A percentile compares a stretch with the other conserved stretches of the same genome.
phyloP scores from a whole-genome alignment of 2,113 vertebrate genomes.

The Pteronura brasiliensis region DNA sequence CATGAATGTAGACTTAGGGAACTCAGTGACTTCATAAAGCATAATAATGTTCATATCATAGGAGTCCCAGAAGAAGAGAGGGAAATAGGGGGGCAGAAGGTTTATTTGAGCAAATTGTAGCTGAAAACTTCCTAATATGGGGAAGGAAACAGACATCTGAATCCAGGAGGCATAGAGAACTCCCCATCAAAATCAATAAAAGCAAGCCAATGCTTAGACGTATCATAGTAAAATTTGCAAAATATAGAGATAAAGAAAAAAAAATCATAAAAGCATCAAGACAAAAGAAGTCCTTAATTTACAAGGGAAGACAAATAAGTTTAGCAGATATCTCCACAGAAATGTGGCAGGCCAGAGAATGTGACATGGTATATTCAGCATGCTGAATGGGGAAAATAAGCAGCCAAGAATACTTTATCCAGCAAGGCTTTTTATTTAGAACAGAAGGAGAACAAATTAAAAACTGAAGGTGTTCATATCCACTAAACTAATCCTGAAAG shows the following conservation, averaged over 20 bases:
- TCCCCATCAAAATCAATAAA: not conserved
- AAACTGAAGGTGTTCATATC: not conserved
- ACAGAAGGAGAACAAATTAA: not conserved
- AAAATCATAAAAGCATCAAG: not conserved
- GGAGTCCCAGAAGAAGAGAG: not conserved
- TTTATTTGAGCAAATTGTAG: not conserved
- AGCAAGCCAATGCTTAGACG: not conserved
- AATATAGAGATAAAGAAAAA: not conserved
- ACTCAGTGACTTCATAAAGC: not conserved
- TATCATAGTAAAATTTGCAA: not conserved
- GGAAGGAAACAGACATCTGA: not conserved
- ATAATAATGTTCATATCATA: not conserved
- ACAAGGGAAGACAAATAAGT: not conserved
- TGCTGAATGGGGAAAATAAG: not conserved
- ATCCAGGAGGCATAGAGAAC: not conserved
- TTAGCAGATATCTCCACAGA: not conserved
- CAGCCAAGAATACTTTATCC: not conserved
- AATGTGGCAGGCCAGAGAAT: not conserved
- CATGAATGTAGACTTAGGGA: not conserved
- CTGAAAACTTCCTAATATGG: not conserved
- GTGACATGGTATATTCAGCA: not conserved
- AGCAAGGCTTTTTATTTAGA: not conserved
- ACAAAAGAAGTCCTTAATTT: not conserved
- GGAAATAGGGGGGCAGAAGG: not conserved
- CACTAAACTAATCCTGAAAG: not conserved